These are phyloP conservation scores for Dicaeum eximium DNA, from an alignment of 2,113 vertebrate genomes.

Conservation along the genomic window DNA sequence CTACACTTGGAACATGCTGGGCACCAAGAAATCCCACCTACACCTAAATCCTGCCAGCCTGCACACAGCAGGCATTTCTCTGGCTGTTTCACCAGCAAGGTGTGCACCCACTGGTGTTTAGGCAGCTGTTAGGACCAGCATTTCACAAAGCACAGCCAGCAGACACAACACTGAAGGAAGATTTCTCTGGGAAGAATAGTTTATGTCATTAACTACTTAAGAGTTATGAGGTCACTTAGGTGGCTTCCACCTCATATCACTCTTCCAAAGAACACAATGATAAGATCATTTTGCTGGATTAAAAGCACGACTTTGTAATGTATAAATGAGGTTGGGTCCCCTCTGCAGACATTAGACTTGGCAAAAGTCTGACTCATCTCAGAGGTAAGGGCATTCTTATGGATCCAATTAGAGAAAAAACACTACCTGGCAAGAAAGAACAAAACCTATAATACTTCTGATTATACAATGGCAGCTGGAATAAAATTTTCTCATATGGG, in stretches of 20 bases:
- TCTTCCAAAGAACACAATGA: not conserved
- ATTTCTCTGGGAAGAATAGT: not conserved
- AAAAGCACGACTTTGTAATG: not conserved
- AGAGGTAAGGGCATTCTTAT: constrained; percentile 50
- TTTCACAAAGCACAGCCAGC: not conserved
- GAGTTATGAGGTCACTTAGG: not conserved
- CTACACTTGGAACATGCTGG: not conserved
- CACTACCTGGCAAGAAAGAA: constrained; percentile 28
- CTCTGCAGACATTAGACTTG: not conserved
- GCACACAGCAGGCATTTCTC: not conserved
- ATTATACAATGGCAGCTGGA: constrained; percentile 47
- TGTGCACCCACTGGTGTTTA: not conserved
- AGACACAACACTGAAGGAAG: not conserved
- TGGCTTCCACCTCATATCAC: not conserved
- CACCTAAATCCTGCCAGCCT: not conserved
- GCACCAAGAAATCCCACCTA: not conserved
- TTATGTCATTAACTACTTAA: not conserved
- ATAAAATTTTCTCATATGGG: constrained; percentile 8
- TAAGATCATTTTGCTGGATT: constrained; percentile 9
- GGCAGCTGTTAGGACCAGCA: not conserved
- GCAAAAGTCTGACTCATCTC: constrained; percentile 29
- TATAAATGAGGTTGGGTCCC: constrained; percentile 5
- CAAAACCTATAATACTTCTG: constrained; percentile 19
- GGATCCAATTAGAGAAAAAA: constrained; percentile 58
- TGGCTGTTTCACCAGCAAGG: not conserved